Evolutionary conservation across 64 coral and sea anemone genomes (phyloP).

Genomic region (Stylophora pistillata): DNA sequence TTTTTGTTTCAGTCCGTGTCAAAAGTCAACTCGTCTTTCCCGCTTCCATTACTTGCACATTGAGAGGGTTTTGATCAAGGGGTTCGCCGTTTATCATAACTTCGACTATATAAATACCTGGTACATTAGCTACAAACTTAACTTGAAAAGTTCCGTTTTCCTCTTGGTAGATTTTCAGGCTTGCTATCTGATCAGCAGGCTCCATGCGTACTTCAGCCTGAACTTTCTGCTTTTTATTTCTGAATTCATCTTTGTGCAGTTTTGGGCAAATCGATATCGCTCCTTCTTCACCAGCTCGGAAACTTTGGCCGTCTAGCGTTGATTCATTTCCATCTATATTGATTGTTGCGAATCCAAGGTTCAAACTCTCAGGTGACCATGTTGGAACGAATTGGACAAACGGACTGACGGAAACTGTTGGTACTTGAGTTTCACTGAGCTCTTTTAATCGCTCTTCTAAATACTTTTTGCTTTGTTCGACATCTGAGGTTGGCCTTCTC

Average conservation of each 20-base stretch:
- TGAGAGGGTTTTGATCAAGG: too few species aligned
- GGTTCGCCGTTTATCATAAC: too few species aligned
- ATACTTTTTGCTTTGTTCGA: background rate
- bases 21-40: too few species aligned
- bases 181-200: slow-evolving; percentile 2
- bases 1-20: too few species aligned
- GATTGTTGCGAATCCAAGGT: background rate
- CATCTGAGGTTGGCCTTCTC: background rate
- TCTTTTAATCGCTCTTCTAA: background rate
- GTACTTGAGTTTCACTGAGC: background rate
- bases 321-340: background rate
- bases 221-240: background rate
- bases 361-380: background rate
- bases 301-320: background rate
- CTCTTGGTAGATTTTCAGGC: background rate
- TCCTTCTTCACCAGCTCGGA: background rate
- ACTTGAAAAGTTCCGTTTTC: too few species aligned
- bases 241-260: background rate
- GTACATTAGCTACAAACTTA: too few species aligned
- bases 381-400: background rate
- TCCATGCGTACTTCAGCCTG: background rate
- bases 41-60: too few species aligned
- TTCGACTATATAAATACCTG: too few species aligned
- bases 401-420: background rate
- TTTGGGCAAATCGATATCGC: background rate